These are phyloP conservation scores for Mesochorus sp. DNA, from an alignment of 2,888 invertebrate genomes.

Conservation along the genomic window DNA sequence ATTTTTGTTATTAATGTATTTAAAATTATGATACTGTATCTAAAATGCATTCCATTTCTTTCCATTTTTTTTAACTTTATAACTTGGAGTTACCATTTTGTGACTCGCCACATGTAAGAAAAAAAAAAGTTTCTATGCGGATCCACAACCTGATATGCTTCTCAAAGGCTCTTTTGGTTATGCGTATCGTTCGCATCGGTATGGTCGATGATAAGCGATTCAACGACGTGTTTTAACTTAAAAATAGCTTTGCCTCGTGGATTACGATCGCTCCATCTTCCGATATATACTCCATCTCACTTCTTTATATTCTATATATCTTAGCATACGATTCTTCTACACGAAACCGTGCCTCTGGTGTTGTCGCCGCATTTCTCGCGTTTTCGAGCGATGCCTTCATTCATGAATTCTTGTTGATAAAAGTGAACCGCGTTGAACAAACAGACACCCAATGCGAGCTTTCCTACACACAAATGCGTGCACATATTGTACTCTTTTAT, in stretches of 20 bases:
- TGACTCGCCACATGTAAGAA: too few relatives aligned
- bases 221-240: slow-evolving; percentile 31
- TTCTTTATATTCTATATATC: slow-evolving; percentile 6
- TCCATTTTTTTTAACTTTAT: too few relatives aligned
- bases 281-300: not conserved
- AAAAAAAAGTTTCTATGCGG: too few relatives aligned
- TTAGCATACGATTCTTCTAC: not conserved
- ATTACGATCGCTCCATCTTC: slow-evolving; percentile 34
- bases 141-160: too few relatives aligned
- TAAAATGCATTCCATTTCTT: too few relatives aligned
- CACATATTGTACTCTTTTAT: not conserved
- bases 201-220: slow-evolving; percentile 36
- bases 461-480: slow-evolving; percentile 19
- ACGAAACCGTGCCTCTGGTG: slow-evolving; percentile 33
- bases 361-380: slow-evolving; percentile 39
- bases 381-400: slow-evolving; percentile 53
- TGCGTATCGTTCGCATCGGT: slow-evolving; percentile 37
- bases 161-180: too few relatives aligned
- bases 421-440: slow-evolving; percentile 16
- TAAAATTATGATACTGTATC: too few relatives aligned
- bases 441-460: slow-evolving; percentile 28
- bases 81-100: too few relatives aligned
- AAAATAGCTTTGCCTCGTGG: slow-evolving; percentile 48
- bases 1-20: too few relatives aligned
- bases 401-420: slow-evolving; percentile 61